Evolutionary conservation across 2,888 invertebrate species (phyloP).

Genomic region (Endotricha flammealis): DNA sequence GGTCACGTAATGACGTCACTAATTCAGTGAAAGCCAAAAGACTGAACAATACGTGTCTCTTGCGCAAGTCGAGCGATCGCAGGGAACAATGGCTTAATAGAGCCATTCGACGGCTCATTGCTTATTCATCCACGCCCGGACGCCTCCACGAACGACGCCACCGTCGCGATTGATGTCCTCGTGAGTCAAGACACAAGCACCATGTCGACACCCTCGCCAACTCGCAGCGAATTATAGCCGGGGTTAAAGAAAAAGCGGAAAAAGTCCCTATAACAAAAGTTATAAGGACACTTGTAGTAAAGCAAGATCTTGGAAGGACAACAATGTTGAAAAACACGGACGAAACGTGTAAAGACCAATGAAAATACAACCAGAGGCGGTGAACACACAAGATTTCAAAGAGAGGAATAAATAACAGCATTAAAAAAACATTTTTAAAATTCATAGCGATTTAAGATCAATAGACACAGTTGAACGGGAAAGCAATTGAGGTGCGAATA

Average conservation of each 20-base stretch:
- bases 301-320: not conserved
- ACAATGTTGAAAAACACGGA: not conserved
- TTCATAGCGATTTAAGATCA: no score
- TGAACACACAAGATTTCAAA: no score
- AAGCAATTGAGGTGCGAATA: constrained; percentile 47
- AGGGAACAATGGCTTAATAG: constrained; percentile 74
- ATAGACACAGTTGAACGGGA: no score
- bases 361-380: not conserved
- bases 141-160: constrained; percentile 58
- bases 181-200: constrained; percentile 34
- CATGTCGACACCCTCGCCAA: constrained; percentile 20
- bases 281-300: not conserved
- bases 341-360: not conserved
- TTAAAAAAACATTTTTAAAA: no score
- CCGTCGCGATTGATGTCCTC: constrained; percentile 64
- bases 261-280: not conserved
- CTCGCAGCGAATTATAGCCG: constrained; percentile 3
- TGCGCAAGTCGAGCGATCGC: constrained; percentile 66
- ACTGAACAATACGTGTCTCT: constrained; percentile 70
- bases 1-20: constrained; percentile 63
- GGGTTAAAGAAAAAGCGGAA: not conserved
- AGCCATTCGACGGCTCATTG: constrained; percentile 75
- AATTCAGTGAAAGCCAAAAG: constrained; percentile 64
- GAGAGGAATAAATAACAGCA: no score
- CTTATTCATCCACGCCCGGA: constrained; percentile 76